Evolutionary conservation across 2,113 vertebrate genomes (phyloP).

Genomic region (Cyphomyrus plagiostoma): DNA sequence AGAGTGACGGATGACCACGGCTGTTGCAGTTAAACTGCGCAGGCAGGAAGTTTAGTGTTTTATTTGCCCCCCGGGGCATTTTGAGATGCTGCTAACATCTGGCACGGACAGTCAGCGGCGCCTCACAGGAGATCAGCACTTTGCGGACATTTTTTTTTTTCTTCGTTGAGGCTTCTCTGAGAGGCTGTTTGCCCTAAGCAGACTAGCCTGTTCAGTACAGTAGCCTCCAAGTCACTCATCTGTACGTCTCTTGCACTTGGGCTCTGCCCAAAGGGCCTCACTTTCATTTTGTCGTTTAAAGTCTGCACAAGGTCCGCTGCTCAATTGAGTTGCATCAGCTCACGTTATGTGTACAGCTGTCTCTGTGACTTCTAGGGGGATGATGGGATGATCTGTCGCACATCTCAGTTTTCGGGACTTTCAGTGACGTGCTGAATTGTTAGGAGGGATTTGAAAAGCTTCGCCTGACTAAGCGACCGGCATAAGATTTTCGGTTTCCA

Average conservation of each 20-base stretch:
- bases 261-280: background rate
- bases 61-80: background rate
- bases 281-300: background rate
- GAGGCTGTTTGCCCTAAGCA: background rate
- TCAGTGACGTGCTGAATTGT: background rate
- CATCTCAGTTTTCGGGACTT: background rate
- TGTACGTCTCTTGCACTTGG: background rate
- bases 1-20: background rate
- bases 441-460: background rate
- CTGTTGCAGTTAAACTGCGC: background rate
- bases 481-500: background rate
- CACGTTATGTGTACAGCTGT: background rate
- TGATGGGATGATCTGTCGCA: background rate
- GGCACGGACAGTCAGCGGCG: background rate
- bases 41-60: background rate
- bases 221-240: background rate
- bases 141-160: background rate
- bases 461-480: background rate
- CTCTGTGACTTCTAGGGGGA: background rate
- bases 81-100: background rate
- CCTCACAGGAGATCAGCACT: slow-evolving; percentile 4
- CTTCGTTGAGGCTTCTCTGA: background rate
- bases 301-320: background rate
- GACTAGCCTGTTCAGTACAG: background rate
- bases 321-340: background rate